phyloP scores from a whole-genome alignment of 2,888 invertebrate species.

The Seira sanloemensis region DNA sequence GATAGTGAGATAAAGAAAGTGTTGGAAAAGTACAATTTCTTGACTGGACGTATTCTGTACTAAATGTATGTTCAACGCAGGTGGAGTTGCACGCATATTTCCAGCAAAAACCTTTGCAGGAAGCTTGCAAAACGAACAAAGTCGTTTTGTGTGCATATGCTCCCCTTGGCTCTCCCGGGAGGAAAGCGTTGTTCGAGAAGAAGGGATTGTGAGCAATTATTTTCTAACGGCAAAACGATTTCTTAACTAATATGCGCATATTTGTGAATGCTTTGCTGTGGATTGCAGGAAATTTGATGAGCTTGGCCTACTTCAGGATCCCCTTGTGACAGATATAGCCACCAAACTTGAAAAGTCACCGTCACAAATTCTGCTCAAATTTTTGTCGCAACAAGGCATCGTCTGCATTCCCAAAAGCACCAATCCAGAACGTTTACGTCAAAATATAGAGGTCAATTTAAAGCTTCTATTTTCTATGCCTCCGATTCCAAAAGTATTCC shows the following conservation, averaged over 20 bases:
- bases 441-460: slow-evolving; percentile 82
- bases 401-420: slow-evolving; percentile 91
- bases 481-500: not conserved
- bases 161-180: slow-evolving; percentile 78
- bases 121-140: slow-evolving; percentile 59
- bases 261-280: no score
- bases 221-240: not conserved
- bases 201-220: slow-evolving; percentile 55
- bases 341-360: slow-evolving; percentile 81
- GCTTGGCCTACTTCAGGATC: slow-evolving; percentile 73
- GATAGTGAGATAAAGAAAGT: no score
- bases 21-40: no score
- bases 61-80: no score
- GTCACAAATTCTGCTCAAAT: slow-evolving; percentile 86
- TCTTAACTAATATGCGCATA: not conserved
- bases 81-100: slow-evolving; percentile 68
- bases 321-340: slow-evolving; percentile 75
- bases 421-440: slow-evolving; percentile 82
- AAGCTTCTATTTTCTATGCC: not conserved
- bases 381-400: slow-evolving; percentile 83
- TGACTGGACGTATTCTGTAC: no score
- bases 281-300: slow-evolving; percentile 60
- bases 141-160: slow-evolving; percentile 56
- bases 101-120: slow-evolving; percentile 62
- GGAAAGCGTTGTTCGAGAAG: slow-evolving; percentile 74